A percentile compares a stretch with the other conserved stretches of the same genome.
Evolutionary conservation across 2,888 invertebrate species (phyloP).

Genomic region (Dynastes hyllus): DNA sequence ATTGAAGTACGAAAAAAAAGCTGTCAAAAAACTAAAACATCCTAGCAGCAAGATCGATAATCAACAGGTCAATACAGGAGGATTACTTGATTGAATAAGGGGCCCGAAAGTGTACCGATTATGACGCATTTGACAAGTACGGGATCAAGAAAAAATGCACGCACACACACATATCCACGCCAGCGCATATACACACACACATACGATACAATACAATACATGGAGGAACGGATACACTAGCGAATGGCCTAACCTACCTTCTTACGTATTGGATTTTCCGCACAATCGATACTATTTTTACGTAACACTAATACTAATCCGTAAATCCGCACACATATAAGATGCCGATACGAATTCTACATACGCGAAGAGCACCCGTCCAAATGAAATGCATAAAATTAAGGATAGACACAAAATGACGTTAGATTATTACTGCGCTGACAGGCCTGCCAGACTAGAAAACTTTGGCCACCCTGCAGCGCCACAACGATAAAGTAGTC

Average conservation of each 20-base stretch:
- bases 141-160: slow-evolving; percentile 61
- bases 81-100: slow-evolving; percentile 54
- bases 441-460: slow-evolving; percentile 57
- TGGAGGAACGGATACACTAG: slow-evolving; percentile 56
- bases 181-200: slow-evolving; percentile 1
- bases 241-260: slow-evolving; percentile 68
- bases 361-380: slow-evolving; percentile 16
- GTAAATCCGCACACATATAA: slow-evolving; percentile 54
- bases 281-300: slow-evolving; percentile 53
- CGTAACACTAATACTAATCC: slow-evolving; percentile 51
- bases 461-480: slow-evolving; percentile 52
- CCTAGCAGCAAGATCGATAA: slow-evolving; percentile 45
- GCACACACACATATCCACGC: slow-evolving; percentile 6
- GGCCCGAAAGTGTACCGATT: slow-evolving; percentile 54
- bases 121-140: slow-evolving; percentile 70
- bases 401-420: slow-evolving; percentile 61
- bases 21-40: slow-evolving; percentile 40
- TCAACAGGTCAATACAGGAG: slow-evolving; percentile 54
- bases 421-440: slow-evolving; percentile 56
- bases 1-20: slow-evolving; percentile 44
- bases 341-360: slow-evolving; percentile 44
- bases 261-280: slow-evolving; percentile 56
- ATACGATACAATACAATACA: neutral
- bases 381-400: slow-evolving; percentile 59
- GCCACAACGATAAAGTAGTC: slow-evolving; percentile 51